Base-by-base conservation (phyloP, 2,797 vertebrate species). In the Acestrorhynchus altus region DNA sequence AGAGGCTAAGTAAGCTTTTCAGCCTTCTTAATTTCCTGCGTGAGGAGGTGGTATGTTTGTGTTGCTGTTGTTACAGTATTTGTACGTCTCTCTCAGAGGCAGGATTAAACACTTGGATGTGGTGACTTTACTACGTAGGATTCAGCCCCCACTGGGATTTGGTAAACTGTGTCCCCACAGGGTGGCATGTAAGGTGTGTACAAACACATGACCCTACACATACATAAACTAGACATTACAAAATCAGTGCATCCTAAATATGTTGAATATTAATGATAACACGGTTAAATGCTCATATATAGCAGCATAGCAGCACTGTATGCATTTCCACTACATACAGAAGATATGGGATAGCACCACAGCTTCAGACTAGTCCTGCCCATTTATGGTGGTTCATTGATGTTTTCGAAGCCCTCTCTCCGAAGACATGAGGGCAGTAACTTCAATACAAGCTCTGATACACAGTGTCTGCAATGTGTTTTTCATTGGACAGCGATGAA, bases 91-190 rank as follows among this genome's bases (percentile, higher is more conserved):
- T 71, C 5, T 46, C 81, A 99, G 98, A 90, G 98, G 98, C 76
- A 93, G 98, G 84, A 99, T 99, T 86, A 99, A 99, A 75, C 98
- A 99, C 82, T 93, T 99, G 0, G 98, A 99, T 24, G 96, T 99
- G 76, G 98, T 99, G 78, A 99, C 96, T 0, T 88, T 99, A 49
- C 91, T 99, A 63, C 94, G 98, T 26, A 94, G 98, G 67, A 99
- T 99, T 88, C 98, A 99, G 85, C 98, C 98, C 10, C 98, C 98
- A 0, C 92, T 99, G 77, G 98, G 98, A 40, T 99, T 99, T 60
- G 98, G 98, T 57, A 99, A 99, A 78, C 87, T 99, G 31, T 99
- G 98, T 81, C 98, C 98, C 76, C 98, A 99, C 88, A 91, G 98
- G 87, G 97, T 99, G 49, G 97, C 97, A 10, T 99, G 98, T 85